Evolutionary conservation across 2,888 invertebrate species (phyloP).

Genomic region (Euphydryas editha): DNA sequence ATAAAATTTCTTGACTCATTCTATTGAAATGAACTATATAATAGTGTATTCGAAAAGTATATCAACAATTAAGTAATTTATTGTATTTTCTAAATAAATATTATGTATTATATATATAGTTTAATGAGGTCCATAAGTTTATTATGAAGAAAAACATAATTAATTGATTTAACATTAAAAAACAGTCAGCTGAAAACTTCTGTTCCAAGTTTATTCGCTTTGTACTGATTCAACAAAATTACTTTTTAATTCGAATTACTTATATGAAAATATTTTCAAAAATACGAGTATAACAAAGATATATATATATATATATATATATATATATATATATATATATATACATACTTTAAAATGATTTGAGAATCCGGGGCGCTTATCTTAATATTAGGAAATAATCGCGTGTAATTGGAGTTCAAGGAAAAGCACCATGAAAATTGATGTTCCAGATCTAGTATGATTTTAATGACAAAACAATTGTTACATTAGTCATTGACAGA

Average conservation of each 20-base stretch:
- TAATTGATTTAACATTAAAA: constrained; percentile 8
- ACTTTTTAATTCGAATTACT: too few relatives aligned
- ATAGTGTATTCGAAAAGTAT: not conserved
- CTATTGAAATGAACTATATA: not conserved
- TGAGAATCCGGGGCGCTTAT: not conserved
- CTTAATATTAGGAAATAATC: not conserved
- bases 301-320: too few relatives aligned
- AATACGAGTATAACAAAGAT: too few relatives aligned
- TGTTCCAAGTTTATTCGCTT: not conserved
- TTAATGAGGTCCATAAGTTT: constrained; percentile 8
- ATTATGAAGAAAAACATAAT: constrained; percentile 11
- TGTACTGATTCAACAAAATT: too few relatives aligned
- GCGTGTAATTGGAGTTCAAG: not conserved
- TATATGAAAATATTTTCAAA: too few relatives aligned
- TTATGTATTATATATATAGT: too few relatives aligned
- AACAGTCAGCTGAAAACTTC: not conserved
- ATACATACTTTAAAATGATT: too few relatives aligned
- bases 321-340: too few relatives aligned
- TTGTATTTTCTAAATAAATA: constrained; percentile 14
- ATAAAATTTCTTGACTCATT: not conserved
- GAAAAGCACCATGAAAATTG: constrained; percentile 1
- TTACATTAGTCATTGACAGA: not conserved
- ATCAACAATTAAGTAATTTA: constrained; percentile 1
- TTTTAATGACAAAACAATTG: constrained; percentile 1
- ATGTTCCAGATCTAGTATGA: not conserved